Percentiles rank a stretch among this genome's conserved stretches.
phyloP scores from a whole-genome alignment of 2,113 vertebrate species.

The Epinephelus cyanopodus region DNA sequence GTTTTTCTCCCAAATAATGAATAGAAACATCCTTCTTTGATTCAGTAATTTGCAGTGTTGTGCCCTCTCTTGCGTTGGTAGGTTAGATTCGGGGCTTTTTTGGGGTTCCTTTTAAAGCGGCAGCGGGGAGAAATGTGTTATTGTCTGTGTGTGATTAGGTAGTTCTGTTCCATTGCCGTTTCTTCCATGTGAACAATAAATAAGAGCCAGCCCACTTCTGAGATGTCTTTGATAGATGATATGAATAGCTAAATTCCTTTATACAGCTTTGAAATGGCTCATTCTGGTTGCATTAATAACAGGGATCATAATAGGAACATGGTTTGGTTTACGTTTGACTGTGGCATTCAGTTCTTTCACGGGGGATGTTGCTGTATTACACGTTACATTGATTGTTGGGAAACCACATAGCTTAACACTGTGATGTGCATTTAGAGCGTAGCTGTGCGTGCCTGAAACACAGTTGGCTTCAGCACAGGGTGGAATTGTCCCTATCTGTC shows the following conservation, averaged over 20 bases:
- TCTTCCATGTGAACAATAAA: slow-evolving; percentile 76
- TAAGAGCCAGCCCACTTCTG: slow-evolving; percentile 74
- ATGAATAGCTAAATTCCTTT: slow-evolving; percentile 68
- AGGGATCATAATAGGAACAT: slow-evolving; percentile 48
- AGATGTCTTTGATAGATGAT: slow-evolving; percentile 81
- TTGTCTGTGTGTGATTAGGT: slow-evolving; percentile 79
- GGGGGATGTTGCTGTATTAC: slow-evolving; percentile 30
- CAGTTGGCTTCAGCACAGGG: slow-evolving; percentile 20
- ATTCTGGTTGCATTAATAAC: slow-evolving; percentile 66
- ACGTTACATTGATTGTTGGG: slow-evolving; percentile 31
- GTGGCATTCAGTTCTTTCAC: slow-evolving; percentile 16
- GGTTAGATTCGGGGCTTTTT: slow-evolving; percentile 49
- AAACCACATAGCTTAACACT: slow-evolving; percentile 30
- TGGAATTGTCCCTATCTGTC: slow-evolving; percentile 17
- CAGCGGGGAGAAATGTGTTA: slow-evolving; percentile 63
- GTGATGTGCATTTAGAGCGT: not conserved
- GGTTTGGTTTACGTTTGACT: slow-evolving; percentile 57
- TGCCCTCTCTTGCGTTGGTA: slow-evolving; percentile 14
- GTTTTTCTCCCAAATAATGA: slow-evolving; percentile 47
- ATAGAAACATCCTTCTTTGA: slow-evolving; percentile 66
- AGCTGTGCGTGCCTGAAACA: slow-evolving; percentile 20
- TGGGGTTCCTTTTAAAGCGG: slow-evolving; percentile 54
- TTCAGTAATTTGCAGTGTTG: slow-evolving; percentile 41
- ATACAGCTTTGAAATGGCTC: slow-evolving; percentile 61
- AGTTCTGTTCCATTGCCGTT: slow-evolving; percentile 27